Base-by-base conservation (phyloP, 2,888 invertebrate species). In the Pollenia angustigena region DNA sequence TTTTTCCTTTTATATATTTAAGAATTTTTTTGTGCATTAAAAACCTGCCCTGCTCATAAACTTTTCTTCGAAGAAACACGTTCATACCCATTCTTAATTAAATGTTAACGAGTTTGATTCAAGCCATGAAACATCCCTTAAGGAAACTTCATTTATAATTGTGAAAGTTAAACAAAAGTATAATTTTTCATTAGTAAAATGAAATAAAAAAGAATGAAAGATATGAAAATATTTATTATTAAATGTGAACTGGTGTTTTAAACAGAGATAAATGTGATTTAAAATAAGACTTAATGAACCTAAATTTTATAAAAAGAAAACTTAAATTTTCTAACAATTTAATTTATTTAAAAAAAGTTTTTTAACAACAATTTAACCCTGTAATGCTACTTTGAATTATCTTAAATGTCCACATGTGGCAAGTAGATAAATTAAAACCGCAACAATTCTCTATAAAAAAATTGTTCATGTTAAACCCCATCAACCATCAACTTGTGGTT, bases 41-140 rank as follows among this genome's bases (percentile, higher is more conserved):
- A 32, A 32, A 32, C 32, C 32, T 6, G 6, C 32, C 32, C 32
- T 32, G 32, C 6, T 32, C 32, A 32, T 32, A 32, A 32, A 32
- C 4, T 32, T 32, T 32, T 32, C 32, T 32, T 32, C 6, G 4
- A 32, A 6, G 32, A 32, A 32, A 1, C 32, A 4, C 32, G 32
- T 6, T 1, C 32, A 32, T 32, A 32, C 32, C 32, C 6, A 32
- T 32, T 42, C 42, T 40, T 71, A 8, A 44, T 52, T 8, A 54
- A 71, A 44, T 52, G 10, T 62, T 60, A 71, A 71, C 71, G 52
- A 71, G 80, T 71, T 80, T 62, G 46, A 16, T 79, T n/a, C n/a
- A 60, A 50, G 60, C 16, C 32, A 74, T 32, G 32, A 16, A 40
- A 4, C 54, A 46, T 18, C 46, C 52, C 71, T 62, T 11, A 23